These are phyloP conservation scores for Zygothrica quintamaculata DNA, from an alignment of 2,888 invertebrate species.

Conservation along the genomic window DNA sequence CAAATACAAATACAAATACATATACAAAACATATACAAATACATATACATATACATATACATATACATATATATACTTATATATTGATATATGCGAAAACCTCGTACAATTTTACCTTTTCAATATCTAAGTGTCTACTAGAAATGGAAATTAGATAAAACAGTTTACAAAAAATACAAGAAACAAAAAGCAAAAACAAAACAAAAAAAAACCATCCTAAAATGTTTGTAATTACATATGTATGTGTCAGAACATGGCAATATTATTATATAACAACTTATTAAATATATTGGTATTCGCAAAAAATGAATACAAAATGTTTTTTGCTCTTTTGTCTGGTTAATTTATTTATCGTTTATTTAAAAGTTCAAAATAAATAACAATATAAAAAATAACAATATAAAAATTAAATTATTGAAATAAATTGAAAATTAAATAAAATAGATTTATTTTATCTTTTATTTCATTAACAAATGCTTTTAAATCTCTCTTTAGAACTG, in stretches of 20 bases:
- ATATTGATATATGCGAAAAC: conserved; percentile 46
- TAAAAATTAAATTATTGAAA: too few relatives aligned
- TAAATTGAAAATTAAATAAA: too few relatives aligned
- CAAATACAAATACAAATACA: conserved; percentile 28
- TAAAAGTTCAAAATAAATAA: too few relatives aligned
- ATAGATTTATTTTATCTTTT: too few relatives aligned
- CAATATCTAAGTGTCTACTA: conserved; percentile 81
- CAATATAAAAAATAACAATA: too few relatives aligned
- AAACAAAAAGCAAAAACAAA: conserved; percentile 6
- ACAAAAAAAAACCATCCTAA: conserved; percentile 16
- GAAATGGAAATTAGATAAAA: conserved; percentile 57
- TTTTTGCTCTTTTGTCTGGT: background rate
- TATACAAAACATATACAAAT: conserved; percentile 36
- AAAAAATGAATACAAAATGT: conserved; percentile 17
- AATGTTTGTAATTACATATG: conserved; percentile 48
- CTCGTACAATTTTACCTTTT: conserved; percentile 81
- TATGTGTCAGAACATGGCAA: conserved; percentile 51
- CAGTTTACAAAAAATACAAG: conserved; percentile 31
- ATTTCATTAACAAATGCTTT: too few relatives aligned
- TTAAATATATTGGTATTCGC: conserved; percentile 75
- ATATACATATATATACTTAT: conserved; percentile 32
- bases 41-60: conserved; percentile 32
- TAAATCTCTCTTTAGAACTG: too few relatives aligned
- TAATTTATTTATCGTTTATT: too few relatives aligned
- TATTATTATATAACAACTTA: conserved; percentile 55